phyloP scores from a whole-genome alignment of 1,140 invertebrate species.

The Hermetia illucens region DNA sequence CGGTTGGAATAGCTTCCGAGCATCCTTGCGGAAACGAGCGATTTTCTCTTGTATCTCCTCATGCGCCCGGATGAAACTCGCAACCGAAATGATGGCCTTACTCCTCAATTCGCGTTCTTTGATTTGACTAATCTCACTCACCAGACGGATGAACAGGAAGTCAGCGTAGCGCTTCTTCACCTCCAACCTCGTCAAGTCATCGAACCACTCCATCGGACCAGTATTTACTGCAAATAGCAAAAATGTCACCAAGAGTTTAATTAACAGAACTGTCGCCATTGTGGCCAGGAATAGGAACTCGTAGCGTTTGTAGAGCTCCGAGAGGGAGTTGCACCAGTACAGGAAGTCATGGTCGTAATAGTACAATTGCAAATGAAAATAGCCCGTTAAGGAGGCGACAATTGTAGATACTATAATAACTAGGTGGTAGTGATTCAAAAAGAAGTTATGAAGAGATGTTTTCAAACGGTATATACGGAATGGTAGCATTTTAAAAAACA shows the following conservation, averaged over 20 bases:
- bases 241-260: constrained; percentile 5
- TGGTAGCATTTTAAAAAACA: too few relatives aligned
- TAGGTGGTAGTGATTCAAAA: constrained; percentile 15
- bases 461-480: too few relatives aligned
- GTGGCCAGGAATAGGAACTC: constrained; percentile 16
- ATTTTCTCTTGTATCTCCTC: constrained; percentile 20
- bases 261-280: constrained; percentile 3
- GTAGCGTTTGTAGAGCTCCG: constrained; percentile 13
- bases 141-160: constrained; percentile 20
- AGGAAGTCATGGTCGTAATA: constrained; percentile 18
- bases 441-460: constrained; percentile 16
- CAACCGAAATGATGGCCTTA: constrained; percentile 11
- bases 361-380: constrained; percentile 20
- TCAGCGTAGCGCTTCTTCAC: constrained; percentile 26
- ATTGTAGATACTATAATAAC: constrained; percentile 15
- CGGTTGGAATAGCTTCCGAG: constrained; percentile 19
- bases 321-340: constrained; percentile 16
- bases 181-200: constrained; percentile 17
- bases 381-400: constrained; percentile 14
- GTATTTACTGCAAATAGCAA: constrained; percentile 15
- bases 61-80: constrained; percentile 15
- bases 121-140: constrained; percentile 20
- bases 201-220: constrained; percentile 9
- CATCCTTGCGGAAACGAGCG: constrained; percentile 24
- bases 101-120: constrained; percentile 12